phyloP scores from a whole-genome alignment of 1,140 invertebrate genomes.

The Zaprionus gabonicus region DNA sequence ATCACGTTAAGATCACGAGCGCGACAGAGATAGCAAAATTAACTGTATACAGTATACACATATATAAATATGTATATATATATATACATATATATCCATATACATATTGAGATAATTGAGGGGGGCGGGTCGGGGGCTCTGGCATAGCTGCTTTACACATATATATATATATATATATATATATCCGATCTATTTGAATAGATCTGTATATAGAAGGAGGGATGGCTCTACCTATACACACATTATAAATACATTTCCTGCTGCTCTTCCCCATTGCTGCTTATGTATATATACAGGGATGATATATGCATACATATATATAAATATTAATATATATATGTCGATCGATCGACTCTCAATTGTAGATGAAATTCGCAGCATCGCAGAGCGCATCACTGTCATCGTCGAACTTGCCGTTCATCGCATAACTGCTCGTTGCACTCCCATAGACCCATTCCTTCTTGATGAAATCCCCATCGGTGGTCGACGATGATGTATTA shows the following conservation, averaged over 20 bases:
- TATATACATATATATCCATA: slow-evolving; percentile 21
- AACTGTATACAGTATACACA: slow-evolving; percentile 38
- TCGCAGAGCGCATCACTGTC: slow-evolving; percentile 82
- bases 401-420: slow-evolving; percentile 83
- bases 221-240: slow-evolving; percentile 1
- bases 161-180: background rate
- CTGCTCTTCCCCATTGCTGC: background rate
- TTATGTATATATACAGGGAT: slow-evolving; percentile 34
- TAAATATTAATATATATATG: slow-evolving; percentile 25
- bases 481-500: slow-evolving; percentile 78
- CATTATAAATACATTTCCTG: background rate
- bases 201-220: background rate
- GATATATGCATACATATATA: slow-evolving; percentile 35
- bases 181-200: background rate
- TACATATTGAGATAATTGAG: background rate
- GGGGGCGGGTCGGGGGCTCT: background rate
- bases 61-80: slow-evolving; percentile 18
- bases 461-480: slow-evolving; percentile 81
- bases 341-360: slow-evolving; percentile 64
- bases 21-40: slow-evolving; percentile 76
- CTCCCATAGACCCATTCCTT: slow-evolving; percentile 83
- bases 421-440: slow-evolving; percentile 78
- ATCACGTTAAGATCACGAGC: slow-evolving; percentile 81
- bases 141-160: background rate
- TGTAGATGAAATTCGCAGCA: slow-evolving; percentile 82